Conservation (phyloP, 2,797 vertebrate species). For the Phylloscopus collybita region DNA sequence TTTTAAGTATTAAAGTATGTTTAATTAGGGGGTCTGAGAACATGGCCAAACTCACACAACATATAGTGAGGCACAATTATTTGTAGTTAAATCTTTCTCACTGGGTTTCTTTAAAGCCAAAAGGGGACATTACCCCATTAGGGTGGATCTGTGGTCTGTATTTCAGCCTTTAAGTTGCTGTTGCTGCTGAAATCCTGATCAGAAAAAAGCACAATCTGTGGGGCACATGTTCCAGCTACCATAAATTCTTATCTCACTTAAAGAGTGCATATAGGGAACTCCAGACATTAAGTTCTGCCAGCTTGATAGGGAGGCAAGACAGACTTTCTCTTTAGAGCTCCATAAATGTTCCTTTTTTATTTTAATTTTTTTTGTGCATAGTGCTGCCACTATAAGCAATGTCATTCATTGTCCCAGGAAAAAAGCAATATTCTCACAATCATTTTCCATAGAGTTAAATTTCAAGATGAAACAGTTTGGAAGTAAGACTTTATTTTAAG, state of each 20-base stretch:
- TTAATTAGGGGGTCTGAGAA: not conserved
- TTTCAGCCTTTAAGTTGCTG: not conserved
- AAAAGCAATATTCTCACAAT: not conserved
- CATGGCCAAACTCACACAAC: not conserved
- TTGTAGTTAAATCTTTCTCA: not conserved
- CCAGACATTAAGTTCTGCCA: not conserved
- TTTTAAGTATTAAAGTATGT: not conserved
- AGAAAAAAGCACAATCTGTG: not conserved
- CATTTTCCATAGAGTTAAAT: not conserved
- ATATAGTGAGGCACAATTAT: not conserved
- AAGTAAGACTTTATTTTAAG: not conserved
- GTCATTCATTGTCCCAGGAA: not conserved
- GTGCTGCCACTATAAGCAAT: not conserved
- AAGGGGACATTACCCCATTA: not conserved
- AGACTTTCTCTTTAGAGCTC: not conserved
- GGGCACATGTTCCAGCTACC: not conserved
- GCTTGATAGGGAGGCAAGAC: not conserved
- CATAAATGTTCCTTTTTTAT: not conserved
- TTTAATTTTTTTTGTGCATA: too few relatives aligned
- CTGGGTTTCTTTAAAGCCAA: not conserved
- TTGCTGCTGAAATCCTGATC: not conserved
- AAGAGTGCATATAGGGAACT: not conserved
- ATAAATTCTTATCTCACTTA: not conserved
- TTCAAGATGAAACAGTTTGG: not conserved
- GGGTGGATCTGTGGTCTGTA: not conserved